These are phyloP conservation scores for Nothobranchius furzeri DNA, from an alignment of 2,113 vertebrate genomes.

Conservation along the genomic window DNA sequence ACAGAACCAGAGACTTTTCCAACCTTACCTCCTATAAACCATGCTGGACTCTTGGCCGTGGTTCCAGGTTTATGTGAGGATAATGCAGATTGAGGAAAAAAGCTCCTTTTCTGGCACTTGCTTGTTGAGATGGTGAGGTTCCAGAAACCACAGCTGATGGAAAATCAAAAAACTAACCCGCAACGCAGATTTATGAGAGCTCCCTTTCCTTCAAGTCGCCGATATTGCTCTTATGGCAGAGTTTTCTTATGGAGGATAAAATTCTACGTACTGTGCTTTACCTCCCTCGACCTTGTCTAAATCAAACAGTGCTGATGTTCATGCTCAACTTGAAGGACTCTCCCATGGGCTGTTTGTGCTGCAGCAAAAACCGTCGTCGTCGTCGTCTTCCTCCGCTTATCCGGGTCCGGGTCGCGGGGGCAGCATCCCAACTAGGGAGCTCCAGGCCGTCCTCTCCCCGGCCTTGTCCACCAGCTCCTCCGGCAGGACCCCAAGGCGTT, in stretches of 20 bases:
- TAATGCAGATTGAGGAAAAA: slow-evolving; percentile 74
- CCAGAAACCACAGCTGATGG: slow-evolving; percentile 74
- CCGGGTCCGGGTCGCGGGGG: too few relatives aligned
- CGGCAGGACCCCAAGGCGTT: too few relatives aligned
- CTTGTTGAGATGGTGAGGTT: slow-evolving; percentile 70
- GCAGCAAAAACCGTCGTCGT: slow-evolving; percentile 48
- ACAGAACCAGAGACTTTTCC: slow-evolving; percentile 65
- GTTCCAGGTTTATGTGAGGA: slow-evolving; percentile 76
- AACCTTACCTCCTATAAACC: slow-evolving; percentile 76
- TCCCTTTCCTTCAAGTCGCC: slow-evolving; percentile 57
- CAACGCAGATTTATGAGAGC: slow-evolving; percentile 65
- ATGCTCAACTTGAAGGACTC: slow-evolving; percentile 67
- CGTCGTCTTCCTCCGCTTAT: too few relatives aligned
- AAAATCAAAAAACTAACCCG: slow-evolving; percentile 64
- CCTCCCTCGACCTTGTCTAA: slow-evolving; percentile 57
- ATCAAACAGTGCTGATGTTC: slow-evolving; percentile 66
- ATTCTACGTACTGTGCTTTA: slow-evolving; percentile 53
- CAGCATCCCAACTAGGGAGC: too few relatives aligned
- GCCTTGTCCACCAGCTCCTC: too few relatives aligned
- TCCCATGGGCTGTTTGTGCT: slow-evolving; percentile 56
- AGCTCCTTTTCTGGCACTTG: slow-evolving; percentile 64
- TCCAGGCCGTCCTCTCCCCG: too few relatives aligned
- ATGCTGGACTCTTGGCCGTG: slow-evolving; percentile 76
- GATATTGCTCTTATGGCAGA: slow-evolving; percentile 46
- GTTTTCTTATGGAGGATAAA: slow-evolving; percentile 38